Evolutionary conservation across 2,797 vertebrate species (phyloP).

Genomic region (Kryptolebias ocellatus): DNA sequence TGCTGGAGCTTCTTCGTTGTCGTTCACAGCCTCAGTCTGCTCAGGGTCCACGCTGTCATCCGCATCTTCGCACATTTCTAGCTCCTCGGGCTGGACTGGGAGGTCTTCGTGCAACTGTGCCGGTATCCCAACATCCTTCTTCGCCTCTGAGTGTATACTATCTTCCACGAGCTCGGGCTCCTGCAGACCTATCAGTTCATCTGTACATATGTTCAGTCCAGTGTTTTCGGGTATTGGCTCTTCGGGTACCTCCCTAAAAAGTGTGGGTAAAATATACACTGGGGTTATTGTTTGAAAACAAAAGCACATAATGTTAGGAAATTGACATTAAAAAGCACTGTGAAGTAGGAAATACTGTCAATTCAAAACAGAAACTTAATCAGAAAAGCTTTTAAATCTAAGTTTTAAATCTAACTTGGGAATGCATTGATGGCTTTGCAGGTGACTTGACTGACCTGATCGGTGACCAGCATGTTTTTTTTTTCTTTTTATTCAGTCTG

Average conservation of each 20-base stretch:
- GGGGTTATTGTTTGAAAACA: slow-evolving; percentile 5
- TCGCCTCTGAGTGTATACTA: not conserved
- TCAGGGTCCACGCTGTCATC: slow-evolving; percentile 29
- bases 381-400: not conserved
- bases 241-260: slow-evolving; percentile 48
- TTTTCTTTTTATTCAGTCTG: too few relatives aligned
- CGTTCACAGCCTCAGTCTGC: slow-evolving; percentile 21
- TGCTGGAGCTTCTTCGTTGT: not conserved
- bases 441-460: too few relatives aligned
- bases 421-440: too few relatives aligned
- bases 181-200: slow-evolving; percentile 28
- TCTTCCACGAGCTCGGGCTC: slow-evolving; percentile 32
- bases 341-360: not conserved
- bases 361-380: not conserved
- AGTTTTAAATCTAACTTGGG: too few relatives aligned
- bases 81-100: slow-evolving; percentile 9
- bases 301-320: not conserved
- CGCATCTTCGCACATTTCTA: slow-evolving; percentile 49
- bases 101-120: slow-evolving; percentile 24
- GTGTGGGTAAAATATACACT: slow-evolving; percentile 3
- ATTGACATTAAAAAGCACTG: not conserved
- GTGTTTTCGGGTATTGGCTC: slow-evolving; percentile 27
- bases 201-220: not conserved
- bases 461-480: too few relatives aligned
- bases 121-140: slow-evolving; percentile 24